Conservation (phyloP, 1,140 invertebrate genomes). For the Aphaenogaster floridana region DNA sequence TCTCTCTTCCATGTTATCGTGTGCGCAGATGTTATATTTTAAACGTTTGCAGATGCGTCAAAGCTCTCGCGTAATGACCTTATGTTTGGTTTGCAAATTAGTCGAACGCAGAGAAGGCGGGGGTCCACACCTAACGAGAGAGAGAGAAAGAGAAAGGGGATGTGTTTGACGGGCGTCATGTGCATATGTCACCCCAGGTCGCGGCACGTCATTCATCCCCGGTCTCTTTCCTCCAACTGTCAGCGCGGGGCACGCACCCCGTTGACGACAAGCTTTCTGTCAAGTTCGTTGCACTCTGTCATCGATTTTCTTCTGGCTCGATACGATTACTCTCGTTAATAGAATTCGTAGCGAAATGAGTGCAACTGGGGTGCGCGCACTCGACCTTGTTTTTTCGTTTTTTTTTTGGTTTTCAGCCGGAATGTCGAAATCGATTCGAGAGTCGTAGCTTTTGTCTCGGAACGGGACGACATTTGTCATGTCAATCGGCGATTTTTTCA, state of each 20-base stretch:
- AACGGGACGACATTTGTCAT: slow-evolving; percentile 53
- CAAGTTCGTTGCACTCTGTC: slow-evolving; percentile 76
- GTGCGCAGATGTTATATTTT: slow-evolving; percentile 53
- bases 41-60: slow-evolving; percentile 67
- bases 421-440: slow-evolving; percentile 36
- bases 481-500: slow-evolving; percentile 21
- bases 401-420: neutral
- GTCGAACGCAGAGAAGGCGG: neutral
- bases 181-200: slow-evolving; percentile 71
- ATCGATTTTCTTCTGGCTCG: slow-evolving; percentile 71
- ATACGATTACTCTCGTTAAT: slow-evolving; percentile 63
- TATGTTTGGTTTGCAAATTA: slow-evolving; percentile 76
- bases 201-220: slow-evolving; percentile 70
- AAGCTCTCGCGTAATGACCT: slow-evolving; percentile 69
- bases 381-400: neutral
- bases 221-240: slow-evolving; percentile 69
- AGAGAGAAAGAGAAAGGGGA: neutral
- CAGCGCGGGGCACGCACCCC: slow-evolving; percentile 32
- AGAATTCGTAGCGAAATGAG: slow-evolving; percentile 29
- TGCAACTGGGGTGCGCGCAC: neutral
- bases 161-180: slow-evolving; percentile 76
- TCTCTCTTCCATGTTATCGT: slow-evolving; percentile 25
- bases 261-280: slow-evolving; percentile 69
- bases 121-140: neutral
- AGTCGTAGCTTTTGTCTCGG: slow-evolving; percentile 46